phyloP scores from a whole-genome alignment of 2,113 vertebrate species.

The Tenebrosternarchus preto region DNA sequence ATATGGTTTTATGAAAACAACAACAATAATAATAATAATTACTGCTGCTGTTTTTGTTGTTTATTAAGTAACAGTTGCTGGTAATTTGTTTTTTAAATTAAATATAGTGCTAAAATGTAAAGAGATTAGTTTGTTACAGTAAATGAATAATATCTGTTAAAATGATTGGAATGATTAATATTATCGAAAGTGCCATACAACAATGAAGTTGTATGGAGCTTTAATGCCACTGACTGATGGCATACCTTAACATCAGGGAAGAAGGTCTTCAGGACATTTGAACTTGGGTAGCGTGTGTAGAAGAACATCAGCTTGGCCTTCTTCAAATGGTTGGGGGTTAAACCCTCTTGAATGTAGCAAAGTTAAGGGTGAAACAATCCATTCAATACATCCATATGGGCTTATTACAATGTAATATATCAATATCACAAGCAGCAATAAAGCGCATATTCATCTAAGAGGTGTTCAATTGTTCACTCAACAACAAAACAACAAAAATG shows the following conservation, averaged over 20 bases:
- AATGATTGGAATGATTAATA: neutral
- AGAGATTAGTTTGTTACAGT: neutral
- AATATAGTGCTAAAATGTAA: too few species aligned
- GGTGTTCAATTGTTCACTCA: neutral
- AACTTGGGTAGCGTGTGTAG: constrained; percentile 95
- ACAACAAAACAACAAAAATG: neutral
- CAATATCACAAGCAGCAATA: neutral
- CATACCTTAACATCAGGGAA: constrained; percentile 94
- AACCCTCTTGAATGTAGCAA: constrained; percentile 84
- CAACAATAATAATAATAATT: too few species aligned
- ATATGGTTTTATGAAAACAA: neutral
- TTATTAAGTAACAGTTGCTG: too few species aligned
- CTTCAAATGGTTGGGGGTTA: constrained; percentile 91
- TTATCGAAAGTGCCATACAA: too few species aligned
- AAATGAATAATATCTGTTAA: neutral
- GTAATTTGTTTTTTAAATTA: too few species aligned
- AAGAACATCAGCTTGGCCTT: constrained; percentile 99
- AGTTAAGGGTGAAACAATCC: constrained; percentile 79
- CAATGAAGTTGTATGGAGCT: neutral
- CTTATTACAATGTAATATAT: too few species aligned
- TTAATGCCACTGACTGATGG: neutral
- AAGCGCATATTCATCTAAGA: neutral
- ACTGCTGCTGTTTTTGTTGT: too few species aligned
- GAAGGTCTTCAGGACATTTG: constrained; percentile 87
- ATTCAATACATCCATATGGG: too few species aligned